Evolutionary conservation across 2,888 invertebrate genomes (phyloP).

Genomic region (Lasioglossum villosulum): DNA sequence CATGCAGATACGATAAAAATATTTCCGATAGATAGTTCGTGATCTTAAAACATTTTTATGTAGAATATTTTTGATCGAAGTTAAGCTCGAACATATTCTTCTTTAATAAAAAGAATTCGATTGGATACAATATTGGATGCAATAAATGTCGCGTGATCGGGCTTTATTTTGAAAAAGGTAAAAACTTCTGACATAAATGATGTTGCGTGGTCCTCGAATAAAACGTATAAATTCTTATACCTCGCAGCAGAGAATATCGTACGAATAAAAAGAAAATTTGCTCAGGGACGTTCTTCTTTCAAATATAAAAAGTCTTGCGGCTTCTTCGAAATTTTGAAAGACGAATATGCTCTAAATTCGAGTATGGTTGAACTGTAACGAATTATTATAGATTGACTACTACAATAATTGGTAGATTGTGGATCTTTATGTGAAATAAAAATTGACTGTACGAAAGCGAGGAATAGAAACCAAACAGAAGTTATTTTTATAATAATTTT

Average conservation of each 20-base stretch:
- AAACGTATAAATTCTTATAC: conserved; percentile 5
- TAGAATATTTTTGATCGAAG: too few relatives aligned
- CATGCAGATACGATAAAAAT: background rate
- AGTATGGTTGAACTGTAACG: background rate
- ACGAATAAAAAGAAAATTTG: conserved; percentile 3
- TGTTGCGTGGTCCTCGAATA: background rate
- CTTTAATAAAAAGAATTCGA: background rate
- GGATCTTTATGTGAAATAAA: too few relatives aligned
- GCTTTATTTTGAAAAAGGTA: background rate
- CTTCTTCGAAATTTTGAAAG: background rate
- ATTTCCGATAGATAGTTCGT: too few relatives aligned
- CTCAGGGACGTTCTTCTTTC: background rate
- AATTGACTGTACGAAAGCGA: too few relatives aligned
- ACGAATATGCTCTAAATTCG: background rate
- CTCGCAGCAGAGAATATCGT: background rate
- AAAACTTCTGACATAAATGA: background rate
- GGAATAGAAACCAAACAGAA: too few relatives aligned
- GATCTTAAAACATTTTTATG: too few relatives aligned
- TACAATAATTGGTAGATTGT: too few relatives aligned
- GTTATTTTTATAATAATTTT: too few relatives aligned
- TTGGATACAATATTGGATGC: background rate
- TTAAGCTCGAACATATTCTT: too few relatives aligned
- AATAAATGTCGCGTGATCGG: conserved; percentile 4
- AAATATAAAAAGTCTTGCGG: background rate
- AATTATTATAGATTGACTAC: background rate